phyloP scores from a whole-genome alignment of 2,888 invertebrate species.

The Elgonia sp. region DNA sequence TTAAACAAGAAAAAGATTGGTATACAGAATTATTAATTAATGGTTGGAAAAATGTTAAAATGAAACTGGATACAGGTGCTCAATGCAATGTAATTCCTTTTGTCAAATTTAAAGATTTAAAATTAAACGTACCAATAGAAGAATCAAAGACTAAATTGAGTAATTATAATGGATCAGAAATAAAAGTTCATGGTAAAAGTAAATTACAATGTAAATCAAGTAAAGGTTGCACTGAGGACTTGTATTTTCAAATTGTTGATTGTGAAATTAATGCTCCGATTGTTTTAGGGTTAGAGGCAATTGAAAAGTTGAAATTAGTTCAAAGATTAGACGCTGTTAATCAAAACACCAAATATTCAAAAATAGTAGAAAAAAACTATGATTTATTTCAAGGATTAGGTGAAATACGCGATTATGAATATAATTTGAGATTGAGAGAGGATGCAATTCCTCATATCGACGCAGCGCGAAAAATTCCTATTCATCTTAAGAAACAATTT shows the following conservation, averaged over 20 bases:
- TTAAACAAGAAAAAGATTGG: neutral
- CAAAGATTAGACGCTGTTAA: conserved; percentile 10
- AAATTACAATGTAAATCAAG: conserved; percentile 29
- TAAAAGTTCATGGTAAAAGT: conserved; percentile 50
- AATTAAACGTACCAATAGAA: conserved; percentile 26
- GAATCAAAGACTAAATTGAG: conserved; percentile 21
- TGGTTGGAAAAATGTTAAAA: neutral
- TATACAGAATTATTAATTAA: conserved; percentile 4
- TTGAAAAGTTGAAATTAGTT: conserved; percentile 5
- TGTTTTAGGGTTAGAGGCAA: conserved; percentile 12
- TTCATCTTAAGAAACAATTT: conserved; percentile 24
- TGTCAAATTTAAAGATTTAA: conserved; percentile 20
- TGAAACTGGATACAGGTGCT: conserved; percentile 61
- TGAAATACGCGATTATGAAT: no score
- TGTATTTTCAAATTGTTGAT: conserved; percentile 24
- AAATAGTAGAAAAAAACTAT: no score
- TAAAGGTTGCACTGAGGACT: neutral
- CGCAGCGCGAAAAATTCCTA: conserved; percentile 14
- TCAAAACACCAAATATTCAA: no score
- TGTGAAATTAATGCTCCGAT: conserved; percentile 26
- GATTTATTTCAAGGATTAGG: no score
- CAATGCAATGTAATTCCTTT: conserved; percentile 53
- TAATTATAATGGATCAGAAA: conserved; percentile 47
- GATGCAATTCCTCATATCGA: conserved; percentile 9
- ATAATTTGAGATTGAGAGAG: conserved; percentile 4